Evolutionary conservation across 1,140 invertebrate genomes (phyloP), one percentile per base, ranked within the genome.

Genomic region (Coenobita brevimanus): DNA sequence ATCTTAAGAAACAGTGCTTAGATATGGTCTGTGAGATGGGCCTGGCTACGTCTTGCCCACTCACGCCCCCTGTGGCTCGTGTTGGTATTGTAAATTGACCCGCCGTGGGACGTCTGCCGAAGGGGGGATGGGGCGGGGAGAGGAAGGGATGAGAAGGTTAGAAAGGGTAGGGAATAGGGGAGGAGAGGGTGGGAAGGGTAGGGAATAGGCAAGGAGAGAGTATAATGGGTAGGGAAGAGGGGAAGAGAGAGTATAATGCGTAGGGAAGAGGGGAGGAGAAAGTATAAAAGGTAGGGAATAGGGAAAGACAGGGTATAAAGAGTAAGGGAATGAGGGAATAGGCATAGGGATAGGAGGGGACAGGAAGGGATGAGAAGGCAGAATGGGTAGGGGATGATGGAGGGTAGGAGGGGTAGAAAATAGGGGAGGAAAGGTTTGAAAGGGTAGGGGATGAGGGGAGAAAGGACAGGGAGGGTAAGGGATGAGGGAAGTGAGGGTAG

Each of bases 81-180:
- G 75, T 78, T 78, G 75, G 75, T 78, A 78, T 78, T 78, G 75
- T 78, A 78, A 78, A 78, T 78, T 50, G 75, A 54, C 75, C 75
- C 75, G 21, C 75, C 0, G 43, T 57, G 75, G 75, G 75, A 33
- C 75, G 75, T 33, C 75, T 27, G 24, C 30, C 33, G 13, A 38
- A 24, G 33, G 4, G 15, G 1, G 0, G 36, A 27, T 13, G 15
- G 43, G 46, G 30, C 43, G 46, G 30, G 75, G 46, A 54, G n/a
- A 50, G 57, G 75, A 50, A 50, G 24, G 24, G 57, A 27, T 24
- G 30, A 50, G 43, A 78, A 21, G 75, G 36, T 30, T 43, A 54
- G n/a, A 33, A 24, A 13, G 73, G 27, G 13, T 24, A 33, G 10
- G 21, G 62, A 30, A 30, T 30, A 67, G 62, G 36, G 30, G n/a